Conservation (phyloP, 2,797 vertebrate genomes). For the Discoglossus pictus region DNA sequence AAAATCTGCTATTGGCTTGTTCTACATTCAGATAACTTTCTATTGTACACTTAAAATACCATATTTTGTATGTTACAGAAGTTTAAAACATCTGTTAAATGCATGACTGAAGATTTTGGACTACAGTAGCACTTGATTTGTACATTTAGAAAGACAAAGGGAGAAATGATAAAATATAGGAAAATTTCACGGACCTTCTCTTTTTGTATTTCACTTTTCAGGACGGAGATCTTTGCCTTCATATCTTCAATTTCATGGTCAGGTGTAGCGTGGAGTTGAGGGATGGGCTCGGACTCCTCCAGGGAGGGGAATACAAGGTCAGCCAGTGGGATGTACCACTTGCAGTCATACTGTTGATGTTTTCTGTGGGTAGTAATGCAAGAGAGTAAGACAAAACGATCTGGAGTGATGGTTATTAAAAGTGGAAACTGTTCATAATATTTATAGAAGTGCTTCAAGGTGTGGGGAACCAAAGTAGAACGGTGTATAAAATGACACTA, state of each 20-base stretch:
- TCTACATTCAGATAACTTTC: no score
- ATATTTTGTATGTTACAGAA: no score
- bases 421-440: no score
- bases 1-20: no score
- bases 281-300: slow-evolving; percentile 88
- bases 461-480: no score
- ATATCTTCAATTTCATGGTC: slow-evolving; percentile 97
- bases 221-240: slow-evolving; percentile 94
- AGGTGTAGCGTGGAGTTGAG: slow-evolving; percentile 85
- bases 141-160: neutral
- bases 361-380: slow-evolving; percentile 69
- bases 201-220: slow-evolving; percentile 96
- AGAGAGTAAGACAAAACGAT: neutral
- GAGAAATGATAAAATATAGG: neutral
- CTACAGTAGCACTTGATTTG: no score
- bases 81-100: no score
- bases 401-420: no score
- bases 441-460: no score
- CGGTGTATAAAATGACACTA: no score
- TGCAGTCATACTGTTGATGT: slow-evolving; percentile 97
- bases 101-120: no score
- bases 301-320: slow-evolving; percentile 90
- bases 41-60: no score
- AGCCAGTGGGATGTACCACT: slow-evolving; percentile 96
- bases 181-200: slow-evolving; percentile 79